Evolutionary conservation across 2,797 vertebrate genomes (phyloP), one percentile per base, ranked within the genome.

Genomic region (Pangasius djambal): DNA sequence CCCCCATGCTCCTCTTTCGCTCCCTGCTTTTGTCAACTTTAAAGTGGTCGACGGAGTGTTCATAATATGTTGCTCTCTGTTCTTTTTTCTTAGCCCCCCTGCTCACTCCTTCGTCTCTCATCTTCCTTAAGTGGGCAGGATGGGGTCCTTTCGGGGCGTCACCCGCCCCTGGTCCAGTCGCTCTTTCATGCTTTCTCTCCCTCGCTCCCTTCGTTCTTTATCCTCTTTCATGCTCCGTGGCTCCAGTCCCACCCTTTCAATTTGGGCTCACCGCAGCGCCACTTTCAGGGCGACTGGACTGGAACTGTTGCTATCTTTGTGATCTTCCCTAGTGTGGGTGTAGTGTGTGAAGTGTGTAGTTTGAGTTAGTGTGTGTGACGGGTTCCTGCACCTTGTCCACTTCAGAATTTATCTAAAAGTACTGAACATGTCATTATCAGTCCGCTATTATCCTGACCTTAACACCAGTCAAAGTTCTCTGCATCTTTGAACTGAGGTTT

Each of bases 11-110:
- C 59, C 81, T 89, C 89, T 86, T 61, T 91, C 37, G 83, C 88
- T 77, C 93, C 90, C 92, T 91, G 82, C 91, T 61, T 95, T 95
- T 96, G 94, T 96, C 92, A 89, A 92, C 96, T 94, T 95, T 96
- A 97, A 97, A 97, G 95, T 95, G 96, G 90, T 94, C 93, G 92
- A 52, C 94, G 95, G 93, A 94, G 95, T 95, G 93, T 96, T 96
- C 93, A 96, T 95, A 97, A 97, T 97, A 95, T 95, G 93, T 94
- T 95, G 93, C 93, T 95, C 92, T 94, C 90, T 91, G 86, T 89
- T 91, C 91, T 91, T 89, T 88, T 89, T 88, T 85, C 65, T 85
- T 85, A 69, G 83, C 65, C 87, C 92, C 91, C 92, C 92, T 89
- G 89, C 69, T 57, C 79, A 67, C 79, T 61, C 86, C 72, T 84